Conservation (phyloP, 2,888 invertebrate genomes). For the Ptychoptera contaminata region DNA sequence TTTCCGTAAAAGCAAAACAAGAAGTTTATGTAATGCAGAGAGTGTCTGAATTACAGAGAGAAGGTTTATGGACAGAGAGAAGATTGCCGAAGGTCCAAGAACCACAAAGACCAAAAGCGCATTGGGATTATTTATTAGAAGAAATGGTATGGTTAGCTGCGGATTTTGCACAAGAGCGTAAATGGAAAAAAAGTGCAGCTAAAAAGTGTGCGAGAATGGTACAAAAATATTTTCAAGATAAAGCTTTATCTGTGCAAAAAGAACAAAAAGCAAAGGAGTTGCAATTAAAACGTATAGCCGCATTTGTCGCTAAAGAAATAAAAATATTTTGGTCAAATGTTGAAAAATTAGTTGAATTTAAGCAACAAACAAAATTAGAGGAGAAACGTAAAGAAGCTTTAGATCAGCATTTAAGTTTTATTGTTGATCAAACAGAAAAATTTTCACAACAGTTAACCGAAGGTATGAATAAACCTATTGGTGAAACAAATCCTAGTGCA, state of each 20-base stretch:
- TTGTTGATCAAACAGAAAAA: conserved; percentile 96
- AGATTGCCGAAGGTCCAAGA: conserved; percentile 84
- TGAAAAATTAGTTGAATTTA: conserved; percentile 92
- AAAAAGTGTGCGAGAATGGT: conserved; percentile 84
- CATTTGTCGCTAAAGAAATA: conserved; percentile 83
- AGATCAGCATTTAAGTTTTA: conserved; percentile 92
- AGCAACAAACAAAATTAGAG: conserved; percentile 81
- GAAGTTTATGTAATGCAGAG: conserved; percentile 89
- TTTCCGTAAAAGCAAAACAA: conserved; percentile 74
- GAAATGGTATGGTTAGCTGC: conserved; percentile 98
- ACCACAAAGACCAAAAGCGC: conserved; percentile 77
- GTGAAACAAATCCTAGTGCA: conserved; percentile 17
- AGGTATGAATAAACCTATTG: conserved; percentile 50
- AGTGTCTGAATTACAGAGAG: conserved; percentile 79
- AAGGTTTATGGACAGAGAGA: conserved; percentile 89
- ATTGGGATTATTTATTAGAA: conserved; percentile 97
- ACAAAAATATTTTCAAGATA: conserved; percentile 82
- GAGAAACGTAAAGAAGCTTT: conserved; percentile 88
- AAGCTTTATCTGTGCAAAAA: conserved; percentile 72
- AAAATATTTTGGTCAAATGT: conserved; percentile 92
- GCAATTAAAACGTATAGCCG: conserved; percentile 70
- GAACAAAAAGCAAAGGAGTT: conserved; percentile 86
- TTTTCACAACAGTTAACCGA: conserved; percentile 84
- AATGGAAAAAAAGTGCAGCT: conserved; percentile 93
- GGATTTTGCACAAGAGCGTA: conserved; percentile 94